Base-by-base conservation (phyloP, 2,113 vertebrate genomes). In the Romanogobio albipinnatus region DNA sequence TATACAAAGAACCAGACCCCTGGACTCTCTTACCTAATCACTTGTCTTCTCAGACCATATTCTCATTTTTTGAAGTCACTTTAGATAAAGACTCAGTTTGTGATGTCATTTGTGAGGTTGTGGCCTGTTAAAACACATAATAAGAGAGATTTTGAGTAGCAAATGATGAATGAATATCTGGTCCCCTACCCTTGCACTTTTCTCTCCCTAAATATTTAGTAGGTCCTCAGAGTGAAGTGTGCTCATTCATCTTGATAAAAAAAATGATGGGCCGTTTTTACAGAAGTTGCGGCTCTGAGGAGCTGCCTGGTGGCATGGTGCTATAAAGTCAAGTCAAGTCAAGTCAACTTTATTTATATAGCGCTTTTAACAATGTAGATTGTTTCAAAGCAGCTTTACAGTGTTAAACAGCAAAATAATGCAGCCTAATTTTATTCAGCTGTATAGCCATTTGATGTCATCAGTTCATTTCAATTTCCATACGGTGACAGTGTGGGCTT, bases 161-260 rank as follows among this genome's bases (percentile, higher is more conserved):
- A 56, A 76, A 76, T 58, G 29, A 58, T 76, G 9, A 77, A 77
- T 59, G 19, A 59, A 77, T 56, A 36, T 15, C 19, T 8, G 43
- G 4, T 62, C 68, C 74, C n/a, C 47, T 70, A 43, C 47, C 59
- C 74, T 49, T 66, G 58, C 47, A 43, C 47, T 91, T 88, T 39
- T 58, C 88, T 90, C 91, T 93, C 49, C 73, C 39, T 9, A 17
- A 53, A 73, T 45, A n/a, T 47, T 78, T 79, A 83, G 66, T n/a
- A n/a, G 81, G 61, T 45, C 66, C 75, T 47, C 75, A 13, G 64
- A 33, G 81, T 83, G 81, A 62, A 53, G 43, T 76, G 43, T 53
- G 64, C 75, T 43, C 74, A 73, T 83, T 86, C 66, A 39, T 83
- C 75, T 83, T 70, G 64, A 79, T 83, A 64, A 49, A 77, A 77